Conservation (phyloP, 2,888 invertebrate genomes). For the Siphlonurus alternatus region DNA sequence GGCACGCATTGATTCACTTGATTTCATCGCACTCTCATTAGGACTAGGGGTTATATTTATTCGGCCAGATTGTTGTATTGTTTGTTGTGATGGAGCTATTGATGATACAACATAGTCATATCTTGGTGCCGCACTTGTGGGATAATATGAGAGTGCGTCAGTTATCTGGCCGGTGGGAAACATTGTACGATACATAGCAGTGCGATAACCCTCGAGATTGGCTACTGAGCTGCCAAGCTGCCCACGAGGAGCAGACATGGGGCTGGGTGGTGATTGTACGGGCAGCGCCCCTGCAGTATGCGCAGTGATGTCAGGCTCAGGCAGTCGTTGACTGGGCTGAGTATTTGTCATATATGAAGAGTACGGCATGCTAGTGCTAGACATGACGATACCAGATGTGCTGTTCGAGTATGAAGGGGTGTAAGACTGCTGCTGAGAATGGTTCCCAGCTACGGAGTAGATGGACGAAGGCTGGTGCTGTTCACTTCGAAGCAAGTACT, state of each 20-base stretch:
- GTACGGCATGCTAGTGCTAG: not conserved
- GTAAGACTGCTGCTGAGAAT: constrained; percentile 49
- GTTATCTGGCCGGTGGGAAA: constrained; percentile 54
- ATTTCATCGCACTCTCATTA: constrained; percentile 9
- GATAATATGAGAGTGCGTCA: constrained; percentile 67
- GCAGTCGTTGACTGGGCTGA: not conserved
- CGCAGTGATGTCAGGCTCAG: constrained; percentile 1
- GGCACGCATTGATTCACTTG: constrained; percentile 7
- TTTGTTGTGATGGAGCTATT: constrained; percentile 4
- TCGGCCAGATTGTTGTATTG: not conserved
- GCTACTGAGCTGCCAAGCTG: constrained; percentile 32
- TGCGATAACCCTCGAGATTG: constrained; percentile 46
- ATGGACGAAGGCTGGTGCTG: constrained; percentile 41
- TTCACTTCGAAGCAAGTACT: constrained; percentile 31
- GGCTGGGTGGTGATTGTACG: constrained; percentile 6
- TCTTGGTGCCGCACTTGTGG: constrained; percentile 37
- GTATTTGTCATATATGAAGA: not conserved
- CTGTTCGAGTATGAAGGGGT: constrained; percentile 59
- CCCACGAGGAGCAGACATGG: constrained; percentile 9
- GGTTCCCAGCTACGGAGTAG: constrained; percentile 55
- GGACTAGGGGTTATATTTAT: constrained; percentile 15
- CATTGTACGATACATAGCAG: constrained; percentile 43
- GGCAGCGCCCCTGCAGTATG: constrained; percentile 2
- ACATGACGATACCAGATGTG: constrained; percentile 34
- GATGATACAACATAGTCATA: not conserved